phyloP scores from a whole-genome alignment of 1,140 invertebrate species.

The Melipona quadrifasciata region DNA sequence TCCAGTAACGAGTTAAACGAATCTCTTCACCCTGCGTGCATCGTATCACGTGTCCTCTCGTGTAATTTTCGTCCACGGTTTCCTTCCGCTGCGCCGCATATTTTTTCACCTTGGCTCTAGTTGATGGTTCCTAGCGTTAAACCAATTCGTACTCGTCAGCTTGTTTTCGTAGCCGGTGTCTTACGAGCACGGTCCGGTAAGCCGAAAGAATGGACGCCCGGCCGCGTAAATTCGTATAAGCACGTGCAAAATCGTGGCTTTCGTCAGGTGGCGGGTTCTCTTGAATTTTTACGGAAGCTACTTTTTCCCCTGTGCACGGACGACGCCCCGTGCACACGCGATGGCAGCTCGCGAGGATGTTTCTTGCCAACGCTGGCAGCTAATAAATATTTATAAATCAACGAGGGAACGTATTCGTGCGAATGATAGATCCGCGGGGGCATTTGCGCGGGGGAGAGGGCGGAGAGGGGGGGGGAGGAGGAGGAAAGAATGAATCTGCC shows the following conservation, averaged over 20 bases:
- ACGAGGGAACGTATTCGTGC: neutral
- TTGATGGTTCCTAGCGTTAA: neutral
- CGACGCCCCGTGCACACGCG: neutral
- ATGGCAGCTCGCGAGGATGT: neutral
- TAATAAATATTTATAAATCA: constrained; percentile 55
- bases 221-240: neutral
- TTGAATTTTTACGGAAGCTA: constrained; percentile 28
- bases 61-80: neutral
- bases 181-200: too few relatives aligned
- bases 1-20: too few relatives aligned
- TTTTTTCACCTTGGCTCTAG: neutral
- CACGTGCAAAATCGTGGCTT: neutral
- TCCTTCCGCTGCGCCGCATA: neutral
- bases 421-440: constrained; percentile 11
- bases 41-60: neutral
- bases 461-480: too few relatives aligned
- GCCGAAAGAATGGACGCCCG: neutral
- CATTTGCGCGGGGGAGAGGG: neutral
- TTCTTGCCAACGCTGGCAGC: constrained; percentile 32
- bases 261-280: neutral
- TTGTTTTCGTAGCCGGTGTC: neutral
- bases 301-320: neutral
- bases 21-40: neutral
- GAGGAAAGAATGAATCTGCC: constrained; percentile 31
- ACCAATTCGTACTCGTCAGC: neutral